These are phyloP conservation scores for Danaus chrysippus DNA, from an alignment of 2,888 invertebrate species.

Conservation along the genomic window DNA sequence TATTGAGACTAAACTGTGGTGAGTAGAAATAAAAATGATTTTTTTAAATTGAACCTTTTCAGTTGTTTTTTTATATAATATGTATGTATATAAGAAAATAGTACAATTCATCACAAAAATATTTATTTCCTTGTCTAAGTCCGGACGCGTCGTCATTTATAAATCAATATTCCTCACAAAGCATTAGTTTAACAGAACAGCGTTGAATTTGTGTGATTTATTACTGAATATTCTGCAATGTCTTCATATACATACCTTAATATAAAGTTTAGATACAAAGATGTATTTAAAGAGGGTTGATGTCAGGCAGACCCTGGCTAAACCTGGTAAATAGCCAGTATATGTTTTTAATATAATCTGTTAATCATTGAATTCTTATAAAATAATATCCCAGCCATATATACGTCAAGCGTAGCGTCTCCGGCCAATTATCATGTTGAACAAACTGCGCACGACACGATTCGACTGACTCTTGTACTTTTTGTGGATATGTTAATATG, in stretches of 20 bases:
- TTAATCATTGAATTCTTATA: neutral
- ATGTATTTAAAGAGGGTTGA: too few species aligned
- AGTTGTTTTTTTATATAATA: too few species aligned
- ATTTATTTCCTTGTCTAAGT: too few species aligned
- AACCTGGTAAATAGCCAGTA: too few species aligned
- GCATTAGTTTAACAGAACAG: neutral
- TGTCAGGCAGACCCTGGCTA: too few species aligned
- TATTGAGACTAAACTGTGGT: too few species aligned
- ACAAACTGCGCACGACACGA: conserved; percentile 44
- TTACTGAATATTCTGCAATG: neutral
- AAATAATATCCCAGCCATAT: conserved; percentile 11
- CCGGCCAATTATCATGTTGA: conserved; percentile 54
- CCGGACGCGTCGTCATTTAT: neutral
- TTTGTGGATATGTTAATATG: conserved; percentile 27
- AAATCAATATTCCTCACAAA: conserved; percentile 1
- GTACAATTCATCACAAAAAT: too few species aligned
- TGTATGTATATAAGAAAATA: too few species aligned
- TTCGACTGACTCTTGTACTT: conserved; percentile 25
- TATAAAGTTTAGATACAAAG: too few species aligned
- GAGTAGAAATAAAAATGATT: too few species aligned
- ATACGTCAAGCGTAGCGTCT: conserved; percentile 34
- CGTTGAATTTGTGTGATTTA: neutral
- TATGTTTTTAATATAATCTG: too few species aligned
- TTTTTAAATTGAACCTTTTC: too few species aligned
- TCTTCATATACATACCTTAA: neutral